Evolutionary conservation across 2,888 invertebrate species (phyloP).

Genomic region (Ophion obscuratus): DNA sequence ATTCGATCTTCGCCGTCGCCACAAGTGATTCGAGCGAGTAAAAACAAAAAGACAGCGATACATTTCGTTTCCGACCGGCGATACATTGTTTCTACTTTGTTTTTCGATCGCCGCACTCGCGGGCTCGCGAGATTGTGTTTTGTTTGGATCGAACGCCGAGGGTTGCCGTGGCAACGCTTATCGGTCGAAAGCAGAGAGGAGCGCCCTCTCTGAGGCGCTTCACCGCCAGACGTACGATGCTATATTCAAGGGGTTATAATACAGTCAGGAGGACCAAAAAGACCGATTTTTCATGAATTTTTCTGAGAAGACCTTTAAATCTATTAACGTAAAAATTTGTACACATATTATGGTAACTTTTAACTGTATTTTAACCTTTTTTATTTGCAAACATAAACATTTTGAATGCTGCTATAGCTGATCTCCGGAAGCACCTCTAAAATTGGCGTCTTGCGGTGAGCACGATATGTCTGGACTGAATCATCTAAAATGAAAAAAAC

Average conservation of each 20-base stretch:
- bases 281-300: no score
- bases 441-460: no score
- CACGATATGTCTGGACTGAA: no score
- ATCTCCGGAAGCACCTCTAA: no score
- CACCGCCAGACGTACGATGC: background rate
- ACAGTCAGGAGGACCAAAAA: no score
- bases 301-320: no score
- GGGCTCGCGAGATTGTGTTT: conserved; percentile 14
- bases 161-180: conserved; percentile 33
- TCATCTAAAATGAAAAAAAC: no score
- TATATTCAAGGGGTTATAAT: background rate
- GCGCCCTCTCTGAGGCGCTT: background rate
- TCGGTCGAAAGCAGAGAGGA: background rate
- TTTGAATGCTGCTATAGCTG: no score
- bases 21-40: conserved; percentile 6
- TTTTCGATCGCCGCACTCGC: background rate
- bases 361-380: no score
- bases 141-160: conserved; percentile 14
- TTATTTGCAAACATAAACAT: no score
- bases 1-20: conserved; percentile 60
- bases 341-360: no score
- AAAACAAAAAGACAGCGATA: conserved; percentile 34
- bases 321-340: no score
- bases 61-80: background rate
- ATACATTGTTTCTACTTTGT: conserved; percentile 23